phyloP scores from a whole-genome alignment of 2,888 invertebrate species.

The Drosophila glabriapex region DNA sequence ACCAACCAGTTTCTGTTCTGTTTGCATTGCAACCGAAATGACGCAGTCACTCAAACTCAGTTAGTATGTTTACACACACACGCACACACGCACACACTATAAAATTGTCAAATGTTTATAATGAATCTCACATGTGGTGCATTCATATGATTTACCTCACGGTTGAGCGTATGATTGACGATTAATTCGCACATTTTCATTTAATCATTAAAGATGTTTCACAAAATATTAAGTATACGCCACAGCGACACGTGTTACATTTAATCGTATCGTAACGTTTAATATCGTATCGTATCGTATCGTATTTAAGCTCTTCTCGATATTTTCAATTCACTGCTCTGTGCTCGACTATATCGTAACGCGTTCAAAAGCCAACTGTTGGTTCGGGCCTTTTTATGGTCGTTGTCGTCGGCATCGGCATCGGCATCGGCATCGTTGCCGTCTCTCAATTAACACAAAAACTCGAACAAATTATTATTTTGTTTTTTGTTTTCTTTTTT shows the following conservation, averaged over 20 bases:
- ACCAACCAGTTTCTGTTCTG: conserved; percentile 28
- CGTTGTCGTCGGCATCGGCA: not conserved
- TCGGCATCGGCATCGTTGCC: not conserved
- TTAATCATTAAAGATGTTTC: not conserved
- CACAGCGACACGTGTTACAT: conserved; percentile 56
- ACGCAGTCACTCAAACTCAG: not conserved
- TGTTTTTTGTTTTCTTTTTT: conserved; percentile 11
- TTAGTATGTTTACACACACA: not conserved
- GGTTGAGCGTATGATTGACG: conserved; percentile 77
- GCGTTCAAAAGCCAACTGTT: conserved; percentile 53
- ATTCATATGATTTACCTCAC: conserved; percentile 69
- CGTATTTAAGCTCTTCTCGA: not conserved
- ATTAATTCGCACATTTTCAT: conserved; percentile 81
- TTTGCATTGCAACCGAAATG: conserved; percentile 3
- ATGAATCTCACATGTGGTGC: conserved; percentile 34
- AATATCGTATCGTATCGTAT: not conserved
- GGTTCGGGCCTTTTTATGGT: conserved; percentile 65
- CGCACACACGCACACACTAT: conserved; percentile 2
- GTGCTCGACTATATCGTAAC: conserved; percentile 46
- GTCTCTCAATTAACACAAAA: conserved; percentile 55
- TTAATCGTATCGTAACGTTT: conserved; percentile 2
- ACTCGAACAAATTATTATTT: conserved; percentile 30
- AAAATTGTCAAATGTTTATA: conserved; percentile 5
- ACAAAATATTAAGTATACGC: conserved; percentile 31
- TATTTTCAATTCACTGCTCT: not conserved